Evolutionary conservation across 2,888 invertebrate genomes (phyloP), one percentile per base, ranked within the genome.

Genomic region (Scaptomyza tumidula): DNA sequence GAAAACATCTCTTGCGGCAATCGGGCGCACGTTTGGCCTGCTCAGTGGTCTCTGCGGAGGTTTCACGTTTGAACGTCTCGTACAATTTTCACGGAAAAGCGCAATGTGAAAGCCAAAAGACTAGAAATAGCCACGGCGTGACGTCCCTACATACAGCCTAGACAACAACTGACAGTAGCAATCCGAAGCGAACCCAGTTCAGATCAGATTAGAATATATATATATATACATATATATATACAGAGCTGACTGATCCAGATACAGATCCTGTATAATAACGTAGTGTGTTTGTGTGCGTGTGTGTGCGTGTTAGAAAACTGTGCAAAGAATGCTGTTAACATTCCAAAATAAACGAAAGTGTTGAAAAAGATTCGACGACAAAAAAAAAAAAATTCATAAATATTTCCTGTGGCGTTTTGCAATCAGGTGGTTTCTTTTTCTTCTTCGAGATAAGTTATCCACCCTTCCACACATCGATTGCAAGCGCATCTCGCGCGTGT

Each of bases 11-110:
- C 37, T 53, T 24, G 41, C 6, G 27, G 49, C 49, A 53, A 61
- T 48, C 37, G 54, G 52, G 45, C 41, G 73, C 64, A 69, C 63
- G 62, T 43, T 57, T 48, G n/a, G 49, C 50, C 60, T 80, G 74
- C 86, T 91, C 91, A 91, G 91, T 91, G 91, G 91, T 92, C 91
- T 91, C 91, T 91, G 90, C 92, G 91, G 92, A 91, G 91, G 91
- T 91, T 92, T 91, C 90, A 92, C 91, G 90, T 91, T 89, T 85
- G 89, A 90, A 90, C 90, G 90, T 90, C 85, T 84, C 73, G 79
- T 78, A 78, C 33, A 74, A 87, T 83, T 71, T 87, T 71, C 78
- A 86, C 88, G 83, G 88, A 82, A 83, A 85, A 86, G 79, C 88
- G 86, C 88, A 87, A 86, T 86, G 88, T 87, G 81, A 88, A 85